Evolutionary conservation across 1,140 invertebrate species (phyloP).

Genomic region (Drosophila baimaii): DNA sequence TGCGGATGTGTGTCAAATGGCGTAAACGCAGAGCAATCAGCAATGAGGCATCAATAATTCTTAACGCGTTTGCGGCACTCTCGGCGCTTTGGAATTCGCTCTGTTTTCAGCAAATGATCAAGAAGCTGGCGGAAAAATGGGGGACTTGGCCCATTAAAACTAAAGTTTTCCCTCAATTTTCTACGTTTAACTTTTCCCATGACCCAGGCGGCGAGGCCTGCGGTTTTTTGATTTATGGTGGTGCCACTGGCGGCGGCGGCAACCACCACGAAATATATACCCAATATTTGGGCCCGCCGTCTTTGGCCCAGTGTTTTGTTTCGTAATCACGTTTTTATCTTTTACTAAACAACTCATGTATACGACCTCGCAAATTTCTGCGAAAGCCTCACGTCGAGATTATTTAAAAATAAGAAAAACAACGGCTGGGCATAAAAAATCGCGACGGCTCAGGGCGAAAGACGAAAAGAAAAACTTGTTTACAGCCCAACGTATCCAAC

Average conservation of each 20-base stretch:
- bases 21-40: conserved; percentile 77
- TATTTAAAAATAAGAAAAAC: conserved; percentile 40
- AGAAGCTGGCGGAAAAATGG: conserved; percentile 11
- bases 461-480: conserved; percentile 21
- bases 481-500: conserved; percentile 19
- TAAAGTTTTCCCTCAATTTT: conserved; percentile 66
- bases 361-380: conserved; percentile 11
- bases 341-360: conserved; percentile 47
- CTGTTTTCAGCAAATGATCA: conserved; percentile 15
- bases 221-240: conserved; percentile 70
- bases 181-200: conserved; percentile 52
- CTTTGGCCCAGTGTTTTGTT: conserved; percentile 55
- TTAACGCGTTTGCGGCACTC: conserved; percentile 61
- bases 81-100: conserved; percentile 40
- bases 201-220: conserved; percentile 48
- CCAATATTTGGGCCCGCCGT: conserved; percentile 33
- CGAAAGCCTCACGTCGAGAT: conserved; percentile 29
- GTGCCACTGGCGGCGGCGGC: conserved; percentile 66
- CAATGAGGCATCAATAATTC: conserved; percentile 80
- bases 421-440: conserved; percentile 8
- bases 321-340: conserved; percentile 80
- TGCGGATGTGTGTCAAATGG: conserved; percentile 72
- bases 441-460: conserved; percentile 12
- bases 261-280: conserved; percentile 36
- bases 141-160: conserved; percentile 66